phyloP scores from a whole-genome alignment of 2,888 invertebrate species.

The Deilephila elpenor region DNA sequence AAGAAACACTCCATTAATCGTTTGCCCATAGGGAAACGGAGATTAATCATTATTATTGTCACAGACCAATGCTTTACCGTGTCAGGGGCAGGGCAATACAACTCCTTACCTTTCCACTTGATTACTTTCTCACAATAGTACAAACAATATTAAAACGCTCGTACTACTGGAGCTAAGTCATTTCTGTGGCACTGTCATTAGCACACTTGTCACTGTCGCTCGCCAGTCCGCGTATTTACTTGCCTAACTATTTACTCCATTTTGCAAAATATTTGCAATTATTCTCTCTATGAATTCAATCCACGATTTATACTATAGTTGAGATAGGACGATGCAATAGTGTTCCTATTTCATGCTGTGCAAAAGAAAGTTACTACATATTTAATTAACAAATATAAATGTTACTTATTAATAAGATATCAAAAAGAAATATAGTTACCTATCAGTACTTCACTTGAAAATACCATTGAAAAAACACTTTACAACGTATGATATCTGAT shows the following conservation, averaged over 20 bases:
- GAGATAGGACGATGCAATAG: no score
- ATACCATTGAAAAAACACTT: no score
- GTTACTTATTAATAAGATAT: no score
- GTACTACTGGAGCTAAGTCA: slow-evolving; percentile 39
- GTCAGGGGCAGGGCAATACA: slow-evolving; percentile 56
- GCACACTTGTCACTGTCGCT: background rate
- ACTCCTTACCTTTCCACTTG: slow-evolving; percentile 66
- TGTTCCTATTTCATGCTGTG: no score
- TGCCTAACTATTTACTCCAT: background rate
- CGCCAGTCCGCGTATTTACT: background rate
- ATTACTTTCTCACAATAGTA: slow-evolving; percentile 64
- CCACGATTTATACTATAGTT: no score
- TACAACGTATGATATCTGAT: no score
- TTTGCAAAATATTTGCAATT: background rate
- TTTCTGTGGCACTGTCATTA: background rate
- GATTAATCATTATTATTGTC: slow-evolving; percentile 54
- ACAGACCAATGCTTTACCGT: slow-evolving; percentile 43
- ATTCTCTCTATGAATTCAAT: no score
- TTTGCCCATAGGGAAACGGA: slow-evolving; percentile 42
- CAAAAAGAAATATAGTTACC: no score
- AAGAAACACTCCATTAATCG: slow-evolving; percentile 20
- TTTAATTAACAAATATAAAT: no score
- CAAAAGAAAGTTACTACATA: no score
- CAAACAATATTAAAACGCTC: slow-evolving; percentile 64
- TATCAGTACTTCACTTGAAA: no score